phyloP scores from a whole-genome alignment of 2,797 vertebrate genomes.

The Sphenopsis melanotis region DNA sequence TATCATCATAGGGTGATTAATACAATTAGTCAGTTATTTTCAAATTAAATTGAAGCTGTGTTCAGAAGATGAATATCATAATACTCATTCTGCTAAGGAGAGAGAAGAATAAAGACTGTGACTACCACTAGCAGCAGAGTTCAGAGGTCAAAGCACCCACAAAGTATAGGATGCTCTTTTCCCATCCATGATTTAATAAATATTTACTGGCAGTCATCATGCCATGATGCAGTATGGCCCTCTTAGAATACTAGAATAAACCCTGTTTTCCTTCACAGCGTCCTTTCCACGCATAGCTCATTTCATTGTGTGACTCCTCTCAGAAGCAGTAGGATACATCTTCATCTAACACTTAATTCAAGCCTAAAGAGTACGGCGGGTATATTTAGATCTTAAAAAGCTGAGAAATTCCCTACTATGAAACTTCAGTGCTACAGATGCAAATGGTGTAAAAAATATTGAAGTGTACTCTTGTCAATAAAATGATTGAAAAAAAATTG shows the following conservation, averaged over 20 bases:
- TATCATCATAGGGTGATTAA: background rate
- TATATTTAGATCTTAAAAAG: background rate
- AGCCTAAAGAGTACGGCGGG: background rate
- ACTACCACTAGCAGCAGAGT: background rate
- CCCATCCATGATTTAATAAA: background rate
- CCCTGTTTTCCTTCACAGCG: background rate
- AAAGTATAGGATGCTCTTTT: background rate
- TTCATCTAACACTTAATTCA: background rate
- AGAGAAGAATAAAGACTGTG: background rate
- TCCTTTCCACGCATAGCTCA: background rate
- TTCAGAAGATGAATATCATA: background rate
- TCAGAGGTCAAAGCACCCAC: background rate
- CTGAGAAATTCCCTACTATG: background rate
- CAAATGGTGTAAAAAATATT: background rate
- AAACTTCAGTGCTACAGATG: background rate
- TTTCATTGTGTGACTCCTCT: background rate
- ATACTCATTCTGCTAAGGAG: background rate
- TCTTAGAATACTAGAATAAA: background rate
- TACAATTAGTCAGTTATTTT: slow-evolving; percentile 9
- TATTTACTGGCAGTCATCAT: background rate
- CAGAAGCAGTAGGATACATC: background rate
- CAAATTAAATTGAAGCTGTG: background rate
- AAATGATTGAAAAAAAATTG: background rate
- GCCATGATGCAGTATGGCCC: accelerated
- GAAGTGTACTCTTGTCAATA: background rate